Conservation (phyloP, 2,888 invertebrate species). For the Adineta ricciae region DNA sequence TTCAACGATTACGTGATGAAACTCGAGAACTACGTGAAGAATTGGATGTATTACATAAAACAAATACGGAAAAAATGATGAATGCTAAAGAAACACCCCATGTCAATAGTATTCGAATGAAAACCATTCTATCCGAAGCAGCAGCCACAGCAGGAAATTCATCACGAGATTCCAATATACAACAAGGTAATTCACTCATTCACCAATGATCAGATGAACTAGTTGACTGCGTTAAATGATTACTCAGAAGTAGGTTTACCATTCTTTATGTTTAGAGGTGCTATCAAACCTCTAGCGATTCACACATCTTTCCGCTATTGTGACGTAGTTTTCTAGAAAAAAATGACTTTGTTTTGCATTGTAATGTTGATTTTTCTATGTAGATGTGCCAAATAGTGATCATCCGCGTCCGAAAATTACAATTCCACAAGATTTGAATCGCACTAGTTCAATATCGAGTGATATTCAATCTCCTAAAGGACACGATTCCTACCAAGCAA, state of each 20-base stretch:
- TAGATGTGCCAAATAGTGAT: neutral
- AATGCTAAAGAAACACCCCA: neutral
- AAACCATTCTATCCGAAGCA: neutral
- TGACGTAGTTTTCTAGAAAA: too few relatives aligned
- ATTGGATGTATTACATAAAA: constrained; percentile 29
- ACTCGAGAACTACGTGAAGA: constrained; percentile 65
- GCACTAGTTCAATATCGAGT: neutral
- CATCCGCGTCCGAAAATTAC: neutral
- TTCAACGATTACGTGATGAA: constrained; percentile 90
- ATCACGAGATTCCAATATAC: neutral
- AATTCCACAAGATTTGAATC: neutral
- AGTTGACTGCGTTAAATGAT: too few relatives aligned
- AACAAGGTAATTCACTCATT: neutral
- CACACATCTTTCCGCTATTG: neutral
- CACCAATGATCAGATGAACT: too few relatives aligned
- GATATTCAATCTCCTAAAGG: neutral
- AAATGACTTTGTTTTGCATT: too few relatives aligned
- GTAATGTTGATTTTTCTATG: neutral
- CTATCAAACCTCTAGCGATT: neutral
- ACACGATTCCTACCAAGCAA: neutral
- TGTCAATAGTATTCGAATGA: neutral
- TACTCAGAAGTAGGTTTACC: too few relatives aligned
- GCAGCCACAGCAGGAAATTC: neutral
- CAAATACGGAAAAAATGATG: neutral
- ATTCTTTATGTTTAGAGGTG: too few relatives aligned